phyloP scores from a whole-genome alignment of 2,888 invertebrate species.

The Apodemia duryi region DNA sequence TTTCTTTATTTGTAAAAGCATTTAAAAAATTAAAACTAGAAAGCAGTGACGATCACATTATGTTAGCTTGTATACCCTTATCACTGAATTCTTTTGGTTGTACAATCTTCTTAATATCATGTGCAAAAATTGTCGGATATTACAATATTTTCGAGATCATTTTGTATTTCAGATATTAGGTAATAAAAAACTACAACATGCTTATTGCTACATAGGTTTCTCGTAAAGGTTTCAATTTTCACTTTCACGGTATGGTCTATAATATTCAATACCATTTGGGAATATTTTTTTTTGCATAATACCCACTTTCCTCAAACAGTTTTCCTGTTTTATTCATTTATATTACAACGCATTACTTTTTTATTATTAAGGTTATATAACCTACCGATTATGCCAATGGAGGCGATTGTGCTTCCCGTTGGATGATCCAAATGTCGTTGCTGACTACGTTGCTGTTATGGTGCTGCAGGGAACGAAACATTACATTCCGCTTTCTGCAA shows the following conservation, averaged over 20 bases:
- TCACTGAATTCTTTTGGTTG: neutral
- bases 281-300: neutral
- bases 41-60: neutral
- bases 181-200: conserved; percentile 8
- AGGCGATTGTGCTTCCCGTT: no score
- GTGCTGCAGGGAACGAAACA: no score
- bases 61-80: neutral
- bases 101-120: neutral
- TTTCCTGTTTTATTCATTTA: no score
- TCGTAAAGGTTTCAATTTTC: neutral
- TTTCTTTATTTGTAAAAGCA: neutral
- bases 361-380: no score
- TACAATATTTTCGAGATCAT: conserved; percentile 5
- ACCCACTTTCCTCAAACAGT: no score
- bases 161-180: neutral
- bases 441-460: no score
- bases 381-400: no score
- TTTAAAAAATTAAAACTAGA: neutral
- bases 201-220: conserved; percentile 5
- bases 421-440: no score
- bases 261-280: neutral
- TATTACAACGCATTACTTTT: no score
- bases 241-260: neutral
- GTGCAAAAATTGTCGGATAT: neutral
- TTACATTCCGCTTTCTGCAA: no score